Evolutionary conservation across 1,140 invertebrate species (phyloP), one percentile per base, ranked within the genome.

Genomic region (Nephila pilipes): DNA sequence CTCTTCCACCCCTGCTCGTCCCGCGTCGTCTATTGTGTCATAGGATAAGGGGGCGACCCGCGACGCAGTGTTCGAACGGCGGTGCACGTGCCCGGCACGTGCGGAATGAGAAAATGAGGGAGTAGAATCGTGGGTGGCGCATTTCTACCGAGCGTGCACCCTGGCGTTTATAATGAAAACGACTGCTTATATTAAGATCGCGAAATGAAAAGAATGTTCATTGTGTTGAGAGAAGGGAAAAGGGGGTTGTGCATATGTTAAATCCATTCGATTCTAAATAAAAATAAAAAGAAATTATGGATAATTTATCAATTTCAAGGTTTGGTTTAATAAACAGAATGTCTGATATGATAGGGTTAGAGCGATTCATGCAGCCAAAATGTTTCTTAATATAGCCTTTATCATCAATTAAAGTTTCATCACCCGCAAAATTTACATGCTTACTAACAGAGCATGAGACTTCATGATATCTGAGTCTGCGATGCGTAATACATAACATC

Each of bases 41-140:
- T 10, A 29, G 65, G 65, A 69, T 29, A 12, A 1, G 65, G 16
- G 63, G 10, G 65, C n/a, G 12, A 29, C n/a, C 18, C 29, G 25
- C 25, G n/a, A 29, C 65, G 10, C 4, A 32, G 22, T 60, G 5
- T 29, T 58, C 58, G 60, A 54, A 58, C 54, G 87, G 38, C 85
- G 25, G 16, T 22, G 36, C 58, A 65, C 87, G 63, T 79, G 87
- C 87, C 22, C 5, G 38, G 16, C 79, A 58, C 60, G 90, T 69
- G 90, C 38, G 18, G 79, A 54, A 54, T 38, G 79, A 81, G 79
- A 38, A 46, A 54, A 38, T 81, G 79, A 46, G 32, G 79, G 18
- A 54, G 69, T 14, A 16, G 69, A n/a, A 32, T 25, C 25, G 2
- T 36, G 79, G 36, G 25, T 46, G 8, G 79, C 1, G 20, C 8